Percentiles rank a stretch among this genome's conserved stretches.
These are phyloP conservation scores for Malthinus seriepunctatus DNA, from an alignment of 2,888 invertebrate genomes.

Conservation along the genomic window DNA sequence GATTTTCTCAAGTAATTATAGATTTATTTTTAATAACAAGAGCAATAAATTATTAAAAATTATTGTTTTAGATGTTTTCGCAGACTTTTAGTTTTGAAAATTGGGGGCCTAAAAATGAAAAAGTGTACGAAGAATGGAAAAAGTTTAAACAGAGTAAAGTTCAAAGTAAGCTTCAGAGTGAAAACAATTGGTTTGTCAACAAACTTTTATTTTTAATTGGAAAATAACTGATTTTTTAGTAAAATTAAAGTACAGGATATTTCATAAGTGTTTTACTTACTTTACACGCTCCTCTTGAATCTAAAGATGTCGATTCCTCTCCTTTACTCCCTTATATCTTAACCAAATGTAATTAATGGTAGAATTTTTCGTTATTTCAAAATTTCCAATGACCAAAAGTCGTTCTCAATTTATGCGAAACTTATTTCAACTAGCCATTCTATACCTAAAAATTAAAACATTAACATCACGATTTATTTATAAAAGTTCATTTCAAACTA, in stretches of 20 bases:
- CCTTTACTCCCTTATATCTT: too few relatives aligned
- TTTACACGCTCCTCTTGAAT: too few relatives aligned
- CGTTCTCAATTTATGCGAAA: too few relatives aligned
- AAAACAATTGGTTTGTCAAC: constrained; percentile 21
- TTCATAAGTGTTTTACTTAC: neutral
- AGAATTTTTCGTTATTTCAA: too few relatives aligned
- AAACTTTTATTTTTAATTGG: constrained; percentile 28
- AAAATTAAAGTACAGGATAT: neutral
- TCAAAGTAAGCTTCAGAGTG: constrained; percentile 10
- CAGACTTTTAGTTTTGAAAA: constrained; percentile 39
- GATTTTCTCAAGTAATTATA: constrained; percentile 41
- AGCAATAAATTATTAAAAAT: constrained; percentile 30
- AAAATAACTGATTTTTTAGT: constrained; percentile 6
- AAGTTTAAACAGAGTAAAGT: constrained; percentile 44
- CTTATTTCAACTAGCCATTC: too few relatives aligned
- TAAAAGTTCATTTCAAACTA: too few relatives aligned
- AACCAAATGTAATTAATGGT: too few relatives aligned
- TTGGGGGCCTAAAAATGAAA: constrained; percentile 52
- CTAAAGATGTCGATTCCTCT: too few relatives aligned
- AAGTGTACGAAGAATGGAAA: constrained; percentile 48
- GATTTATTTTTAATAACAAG: constrained; percentile 39
- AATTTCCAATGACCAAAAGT: too few relatives aligned
- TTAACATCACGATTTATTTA: too few relatives aligned
- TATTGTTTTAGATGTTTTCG: constrained; percentile 16
- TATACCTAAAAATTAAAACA: too few relatives aligned